Evolutionary conservation across 2,888 invertebrate genomes (phyloP), one percentile per base, ranked within the genome.

Genomic region (Vandiemenella viatica): DNA sequence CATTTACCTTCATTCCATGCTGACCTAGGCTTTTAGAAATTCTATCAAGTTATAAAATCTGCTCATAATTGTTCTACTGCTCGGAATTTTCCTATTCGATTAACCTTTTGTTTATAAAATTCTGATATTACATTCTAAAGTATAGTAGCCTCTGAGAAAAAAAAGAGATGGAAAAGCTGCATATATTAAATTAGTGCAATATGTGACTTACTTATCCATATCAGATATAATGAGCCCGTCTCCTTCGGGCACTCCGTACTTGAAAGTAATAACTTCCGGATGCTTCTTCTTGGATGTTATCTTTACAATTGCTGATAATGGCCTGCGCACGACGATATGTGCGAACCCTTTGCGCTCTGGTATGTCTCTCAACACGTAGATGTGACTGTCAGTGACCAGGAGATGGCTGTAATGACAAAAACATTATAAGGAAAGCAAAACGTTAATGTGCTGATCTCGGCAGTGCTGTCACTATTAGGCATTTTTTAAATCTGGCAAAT

Each of bases 181-280:
- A n/a, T n/a, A n/a, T n/a, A n/a, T n/a, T n/a, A n/a, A n/a, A n/a
- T n/a, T n/a, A n/a, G n/a, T n/a, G n/a, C n/a, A n/a, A n/a, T n/a
- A n/a, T n/a, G n/a, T n/a, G n/a, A 26, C 54, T 54, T 52, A 63
- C 63, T 69, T 75, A 68, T 92, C 92, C 83, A 90, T 85, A 65
- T 92, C 92, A 1, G 80, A 85, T 51, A 92, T 85, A 51, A 83
- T 72, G 32, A 88, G 70, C 40, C 79, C 77, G 59, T 86, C 84
- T 43, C 84, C 87, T 62, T 87, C 82, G 2, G 83, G 82, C 49
- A 81, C 75, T 4, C 95, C 93, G 65, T 96, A 96, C 65, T 93
- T 92, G 66, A 98, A 96, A 1, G 97, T 97, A 54, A 98, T 93
- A 58, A 97, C 71, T 67, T 97, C 92, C 0, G 96, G 95, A 64